Conservation (phyloP, 2,113 vertebrate genomes). For the Puntigrus tetrazona region DNA sequence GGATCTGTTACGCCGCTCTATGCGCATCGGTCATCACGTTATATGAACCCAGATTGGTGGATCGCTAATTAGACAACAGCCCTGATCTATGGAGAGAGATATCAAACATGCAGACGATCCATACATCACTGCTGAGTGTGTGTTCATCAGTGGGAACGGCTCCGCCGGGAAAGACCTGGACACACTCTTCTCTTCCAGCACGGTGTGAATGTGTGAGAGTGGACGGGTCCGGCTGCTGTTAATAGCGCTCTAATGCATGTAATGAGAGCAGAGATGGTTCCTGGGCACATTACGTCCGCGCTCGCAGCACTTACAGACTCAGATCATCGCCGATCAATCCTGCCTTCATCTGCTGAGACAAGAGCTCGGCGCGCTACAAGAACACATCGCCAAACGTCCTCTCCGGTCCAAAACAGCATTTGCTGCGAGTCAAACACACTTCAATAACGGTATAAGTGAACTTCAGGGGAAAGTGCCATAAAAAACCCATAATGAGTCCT, state of each 20-base stretch:
- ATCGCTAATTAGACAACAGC: background rate
- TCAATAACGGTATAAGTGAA: background rate
- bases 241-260: slow-evolving; percentile 26
- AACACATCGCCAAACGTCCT: background rate
- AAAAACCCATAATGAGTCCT: background rate
- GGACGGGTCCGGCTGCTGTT: background rate
- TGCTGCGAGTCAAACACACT: background rate
- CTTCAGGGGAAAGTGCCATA: background rate
- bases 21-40: background rate
- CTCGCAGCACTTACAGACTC: background rate
- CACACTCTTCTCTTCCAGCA: background rate
- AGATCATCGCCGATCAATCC: background rate
- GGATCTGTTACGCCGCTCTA: background rate
- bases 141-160: background rate
- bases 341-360: background rate
- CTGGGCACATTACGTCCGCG: background rate
- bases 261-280: background rate
- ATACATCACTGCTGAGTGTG: background rate
- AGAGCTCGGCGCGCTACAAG: background rate
- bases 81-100: background rate
- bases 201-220: background rate
- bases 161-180: slow-evolving; percentile 15
- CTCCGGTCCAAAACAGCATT: background rate
- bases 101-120: background rate
- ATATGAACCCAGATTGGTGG: background rate